These are phyloP conservation scores for Sclerodermus sp. DNA, from an alignment of 2,888 invertebrate species.

Conservation along the genomic window DNA sequence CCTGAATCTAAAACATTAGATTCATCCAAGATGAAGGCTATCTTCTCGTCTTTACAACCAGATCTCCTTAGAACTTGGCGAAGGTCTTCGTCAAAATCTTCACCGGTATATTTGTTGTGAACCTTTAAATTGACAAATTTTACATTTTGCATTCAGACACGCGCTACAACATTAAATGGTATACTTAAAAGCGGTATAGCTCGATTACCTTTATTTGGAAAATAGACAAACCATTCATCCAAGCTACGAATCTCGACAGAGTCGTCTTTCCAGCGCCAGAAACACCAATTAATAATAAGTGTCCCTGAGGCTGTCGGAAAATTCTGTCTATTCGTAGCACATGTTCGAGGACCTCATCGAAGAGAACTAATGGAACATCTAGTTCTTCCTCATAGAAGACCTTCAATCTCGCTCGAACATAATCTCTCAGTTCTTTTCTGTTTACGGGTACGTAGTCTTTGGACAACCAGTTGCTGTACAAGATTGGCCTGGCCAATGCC, in stretches of 20 bases:
- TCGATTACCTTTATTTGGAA: conserved; percentile 91
- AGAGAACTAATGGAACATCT: conserved; percentile 96
- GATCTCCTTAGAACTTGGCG: conserved; percentile 83
- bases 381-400: conserved; percentile 99
- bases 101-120: conserved; percentile 98
- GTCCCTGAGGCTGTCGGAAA: conserved; percentile 98
- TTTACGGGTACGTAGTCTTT: conserved; percentile 98
- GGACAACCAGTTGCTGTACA: conserved; percentile 98
- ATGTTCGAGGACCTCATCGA: conserved; percentile 99
- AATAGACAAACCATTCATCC: conserved; percentile 99
- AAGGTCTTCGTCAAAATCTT: conserved; percentile 98
- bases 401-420: conserved; percentile 95
- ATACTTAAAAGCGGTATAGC: too few species aligned
- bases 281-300: conserved; percentile 95
- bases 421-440: conserved; percentile 91
- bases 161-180: too few species aligned
- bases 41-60: conserved; percentile 95
- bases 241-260: conserved; percentile 97
- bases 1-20: conserved; percentile 98
- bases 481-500: conserved; percentile 89
- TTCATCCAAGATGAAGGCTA: conserved; percentile 98
- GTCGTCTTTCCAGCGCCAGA: conserved; percentile 99
- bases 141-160: too few species aligned
- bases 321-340: conserved; percentile 98
- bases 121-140: conserved; percentile 69